These are phyloP conservation scores for Drosophila meridionalis DNA, from an alignment of 2,888 invertebrate species.

Conservation along the genomic window DNA sequence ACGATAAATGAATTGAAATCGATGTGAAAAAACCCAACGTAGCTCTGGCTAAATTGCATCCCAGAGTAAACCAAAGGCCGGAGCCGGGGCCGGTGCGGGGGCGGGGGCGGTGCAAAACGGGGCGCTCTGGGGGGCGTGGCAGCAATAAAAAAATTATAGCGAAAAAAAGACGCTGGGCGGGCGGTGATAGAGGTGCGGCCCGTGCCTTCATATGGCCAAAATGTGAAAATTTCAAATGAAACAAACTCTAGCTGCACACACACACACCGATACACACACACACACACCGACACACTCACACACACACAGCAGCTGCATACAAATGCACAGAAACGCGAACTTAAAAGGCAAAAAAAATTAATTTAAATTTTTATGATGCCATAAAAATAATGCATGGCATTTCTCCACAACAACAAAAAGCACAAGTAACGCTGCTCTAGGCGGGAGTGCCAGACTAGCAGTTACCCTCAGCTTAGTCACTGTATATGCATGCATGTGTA, in stretches of 20 bases:
- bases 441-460: neutral
- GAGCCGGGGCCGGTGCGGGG: too few relatives aligned
- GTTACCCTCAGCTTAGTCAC: neutral
- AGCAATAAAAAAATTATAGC: conserved; percentile 31
- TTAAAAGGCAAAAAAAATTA: conserved; percentile 61
- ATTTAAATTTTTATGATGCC: conserved; percentile 77
- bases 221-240: conserved; percentile 43
- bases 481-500: neutral
- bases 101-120: too few relatives aligned
- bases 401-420: conserved; percentile 23
- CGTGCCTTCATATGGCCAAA: conserved; percentile 8
- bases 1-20: conserved; percentile 59
- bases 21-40: conserved; percentile 27
- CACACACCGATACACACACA: neutral
- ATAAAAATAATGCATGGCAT: conserved; percentile 75
- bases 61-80: conserved; percentile 3
- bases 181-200: conserved; percentile 23
- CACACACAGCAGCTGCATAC: conserved; percentile 55
- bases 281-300: neutral
- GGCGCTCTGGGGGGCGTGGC: conserved; percentile 15
- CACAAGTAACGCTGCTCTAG: neutral
- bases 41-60: conserved; percentile 34
- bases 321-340: conserved; percentile 33
- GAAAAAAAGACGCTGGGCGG: conserved; percentile 8
- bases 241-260: conserved; percentile 39